Conservation (phyloP, 2,113 vertebrate genomes). For the Nettapus auritus region DNA sequence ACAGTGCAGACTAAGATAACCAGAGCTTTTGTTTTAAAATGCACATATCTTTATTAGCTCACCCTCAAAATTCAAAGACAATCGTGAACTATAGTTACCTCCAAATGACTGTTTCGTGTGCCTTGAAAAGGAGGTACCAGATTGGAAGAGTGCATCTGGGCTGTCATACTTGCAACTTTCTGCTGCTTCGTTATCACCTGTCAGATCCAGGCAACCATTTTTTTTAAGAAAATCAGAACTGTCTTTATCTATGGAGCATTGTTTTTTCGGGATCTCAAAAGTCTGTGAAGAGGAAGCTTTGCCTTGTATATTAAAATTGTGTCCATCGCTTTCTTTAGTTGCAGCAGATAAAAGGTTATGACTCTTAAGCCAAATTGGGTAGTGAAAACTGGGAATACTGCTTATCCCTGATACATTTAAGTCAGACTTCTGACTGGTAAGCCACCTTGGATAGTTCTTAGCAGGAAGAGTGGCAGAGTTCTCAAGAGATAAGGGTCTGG, state of each 20-base stretch:
- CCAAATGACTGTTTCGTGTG: conserved; percentile 14
- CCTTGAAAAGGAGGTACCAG: neutral
- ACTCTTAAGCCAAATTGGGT: conserved; percentile 79
- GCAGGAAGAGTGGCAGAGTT: neutral
- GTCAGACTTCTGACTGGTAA: conserved; percentile 81
- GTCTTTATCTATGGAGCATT: conserved; percentile 15
- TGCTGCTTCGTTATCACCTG: conserved; percentile 1
- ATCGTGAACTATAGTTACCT: conserved; percentile 37
- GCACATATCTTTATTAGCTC: neutral
- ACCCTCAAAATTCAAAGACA: neutral
- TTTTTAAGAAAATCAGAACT: neutral
- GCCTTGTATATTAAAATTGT: neutral
- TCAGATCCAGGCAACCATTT: neutral
- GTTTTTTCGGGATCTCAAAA: neutral
- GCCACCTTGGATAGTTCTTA: conserved; percentile 81
- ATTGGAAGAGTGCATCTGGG: neutral
- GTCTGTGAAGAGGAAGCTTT: neutral
- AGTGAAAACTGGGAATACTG: conserved; percentile 79
- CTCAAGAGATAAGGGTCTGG: neutral
- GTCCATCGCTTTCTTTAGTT: neutral
- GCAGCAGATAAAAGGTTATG: conserved; percentile 54
- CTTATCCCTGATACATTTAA: conserved; percentile 80
- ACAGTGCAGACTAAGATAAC: neutral
- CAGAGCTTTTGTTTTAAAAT: neutral
- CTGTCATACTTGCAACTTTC: neutral